These are phyloP conservation scores for Aelia acuminata DNA, from an alignment of 2,888 invertebrate species.

Conservation along the genomic window DNA sequence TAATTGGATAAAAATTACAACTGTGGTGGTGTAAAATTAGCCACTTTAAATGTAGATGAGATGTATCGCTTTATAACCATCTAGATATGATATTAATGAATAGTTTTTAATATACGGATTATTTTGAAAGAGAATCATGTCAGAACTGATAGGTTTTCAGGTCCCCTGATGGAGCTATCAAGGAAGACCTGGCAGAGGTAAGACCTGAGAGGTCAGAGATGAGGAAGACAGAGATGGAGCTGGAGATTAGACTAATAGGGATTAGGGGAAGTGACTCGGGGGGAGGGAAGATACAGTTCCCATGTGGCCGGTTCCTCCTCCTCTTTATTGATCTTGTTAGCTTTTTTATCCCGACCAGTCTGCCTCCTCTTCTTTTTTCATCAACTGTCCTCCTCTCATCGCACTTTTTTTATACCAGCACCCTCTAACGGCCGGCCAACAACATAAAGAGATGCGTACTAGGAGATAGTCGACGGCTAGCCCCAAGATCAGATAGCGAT, in stretches of 20 bases:
- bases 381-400: conserved; percentile 49
- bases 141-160: no score
- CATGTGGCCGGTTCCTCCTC: conserved; percentile 45
- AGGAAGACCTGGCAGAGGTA: no score
- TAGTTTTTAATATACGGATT: no score
- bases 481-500: neutral
- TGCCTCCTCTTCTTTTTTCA: conserved; percentile 46
- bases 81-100: no score
- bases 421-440: conserved; percentile 28
- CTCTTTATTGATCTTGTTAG: conserved; percentile 48
- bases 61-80: no score
- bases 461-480: conserved; percentile 30
- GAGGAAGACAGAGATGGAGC: conserved; percentile 41
- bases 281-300: conserved; percentile 44
- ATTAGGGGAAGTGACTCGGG: conserved; percentile 37
- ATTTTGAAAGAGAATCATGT: no score
- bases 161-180: no score
- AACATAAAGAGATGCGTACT: conserved; percentile 39
- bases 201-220: no score
- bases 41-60: no score
- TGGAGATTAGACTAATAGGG: conserved; percentile 46
- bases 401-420: conserved; percentile 18
- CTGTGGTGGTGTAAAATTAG: no score
- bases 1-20: no score
- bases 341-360: conserved; percentile 37